Evolutionary conservation across 2,113 vertebrate species (phyloP).

Genomic region (Mormyrus lacerda): DNA sequence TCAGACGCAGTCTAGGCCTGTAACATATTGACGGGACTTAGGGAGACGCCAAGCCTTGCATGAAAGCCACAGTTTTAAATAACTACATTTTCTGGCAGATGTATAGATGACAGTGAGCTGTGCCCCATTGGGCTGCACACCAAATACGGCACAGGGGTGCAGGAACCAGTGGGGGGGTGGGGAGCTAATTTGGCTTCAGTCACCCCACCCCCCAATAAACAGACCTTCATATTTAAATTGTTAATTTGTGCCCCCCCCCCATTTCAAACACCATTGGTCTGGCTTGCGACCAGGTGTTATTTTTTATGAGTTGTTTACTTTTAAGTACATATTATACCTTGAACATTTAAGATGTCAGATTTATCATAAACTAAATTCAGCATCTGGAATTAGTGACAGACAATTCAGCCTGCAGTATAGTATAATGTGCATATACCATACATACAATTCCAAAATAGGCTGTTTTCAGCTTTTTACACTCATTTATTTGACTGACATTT

Average conservation of each 20-base stretch:
- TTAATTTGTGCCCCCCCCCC: too few species aligned
- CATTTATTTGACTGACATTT: not conserved
- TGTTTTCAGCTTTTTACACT: not conserved
- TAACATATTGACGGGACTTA: not conserved
- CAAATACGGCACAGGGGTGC: not conserved
- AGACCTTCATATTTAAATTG: too few species aligned
- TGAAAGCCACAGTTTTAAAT: not conserved
- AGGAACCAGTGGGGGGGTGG: not conserved
- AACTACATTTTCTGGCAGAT: not conserved
- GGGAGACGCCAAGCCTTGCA: not conserved
- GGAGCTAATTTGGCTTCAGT: not conserved
- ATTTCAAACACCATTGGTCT: not conserved
- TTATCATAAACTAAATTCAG: not conserved
- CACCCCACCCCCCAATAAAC: not conserved
- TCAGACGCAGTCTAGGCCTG: not conserved
- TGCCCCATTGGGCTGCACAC: not conserved
- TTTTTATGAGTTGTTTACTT: not conserved
- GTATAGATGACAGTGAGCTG: not conserved
- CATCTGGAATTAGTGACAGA: not conserved
- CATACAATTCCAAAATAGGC: not conserved
- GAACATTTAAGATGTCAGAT: not conserved
- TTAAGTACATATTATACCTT: not conserved
- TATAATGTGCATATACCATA: not conserved
- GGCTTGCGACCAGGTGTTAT: not conserved
- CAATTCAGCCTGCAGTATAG: not conserved